A percentile compares a stretch with the other conserved stretches of the same genome.
phyloP scores from a whole-genome alignment of 1,140 invertebrate genomes.

The Laupala kohalensis region DNA sequence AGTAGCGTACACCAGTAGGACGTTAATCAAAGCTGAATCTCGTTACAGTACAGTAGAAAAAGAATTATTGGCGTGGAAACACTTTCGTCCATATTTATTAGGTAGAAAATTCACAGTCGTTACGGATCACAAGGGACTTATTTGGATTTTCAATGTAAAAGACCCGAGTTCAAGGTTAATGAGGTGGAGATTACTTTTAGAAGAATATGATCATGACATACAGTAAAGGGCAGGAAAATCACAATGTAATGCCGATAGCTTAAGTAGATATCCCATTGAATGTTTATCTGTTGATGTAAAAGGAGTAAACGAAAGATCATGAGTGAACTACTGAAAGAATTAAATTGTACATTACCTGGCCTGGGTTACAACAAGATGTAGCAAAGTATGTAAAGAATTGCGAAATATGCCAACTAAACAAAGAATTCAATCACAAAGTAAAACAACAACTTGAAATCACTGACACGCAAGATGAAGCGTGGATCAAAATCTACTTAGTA shows the following conservation, averaged over 20 bases:
- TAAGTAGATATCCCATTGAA: background rate
- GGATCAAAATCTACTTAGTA: background rate
- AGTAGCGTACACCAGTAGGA: conserved; percentile 20
- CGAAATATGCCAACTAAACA: background rate
- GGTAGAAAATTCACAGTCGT: conserved; percentile 25
- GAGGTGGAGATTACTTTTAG: conserved; percentile 19
- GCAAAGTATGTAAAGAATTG: background rate
- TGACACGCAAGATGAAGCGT: too few species aligned
- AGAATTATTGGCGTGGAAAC: conserved; percentile 26
- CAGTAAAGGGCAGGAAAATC: background rate
- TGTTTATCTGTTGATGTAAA: background rate
- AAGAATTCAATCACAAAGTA: background rate
- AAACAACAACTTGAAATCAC: background rate
- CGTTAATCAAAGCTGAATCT: conserved; percentile 18
- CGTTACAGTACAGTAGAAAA: conserved; percentile 23
- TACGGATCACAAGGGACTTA: conserved; percentile 28
- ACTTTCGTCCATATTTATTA: conserved; percentile 32
- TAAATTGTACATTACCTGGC: background rate
- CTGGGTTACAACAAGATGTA: background rate
- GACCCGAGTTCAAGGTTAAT: conserved; percentile 22
- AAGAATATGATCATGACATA: conserved; percentile 2
- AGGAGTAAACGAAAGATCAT: background rate
- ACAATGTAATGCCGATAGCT: background rate
- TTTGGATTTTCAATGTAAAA: conserved; percentile 24
- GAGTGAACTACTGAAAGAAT: background rate